These are phyloP conservation scores for Microplitis manilae DNA, from an alignment of 2,888 invertebrate genomes.

Conservation along the genomic window DNA sequence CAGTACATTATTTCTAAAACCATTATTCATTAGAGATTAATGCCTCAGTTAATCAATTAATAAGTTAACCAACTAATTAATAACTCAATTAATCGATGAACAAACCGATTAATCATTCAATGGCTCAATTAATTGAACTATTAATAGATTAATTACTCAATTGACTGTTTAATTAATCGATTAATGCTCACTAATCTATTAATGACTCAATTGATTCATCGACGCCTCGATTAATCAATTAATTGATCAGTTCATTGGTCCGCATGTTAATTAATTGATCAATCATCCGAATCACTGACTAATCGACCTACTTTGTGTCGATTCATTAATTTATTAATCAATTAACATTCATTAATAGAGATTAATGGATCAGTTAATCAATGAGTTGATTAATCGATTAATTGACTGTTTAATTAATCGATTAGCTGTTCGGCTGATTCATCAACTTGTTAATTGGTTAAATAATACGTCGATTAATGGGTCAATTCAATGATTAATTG, in stretches of 20 bases:
- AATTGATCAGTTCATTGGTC: not conserved
- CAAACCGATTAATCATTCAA: not conserved
- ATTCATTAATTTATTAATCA: too few relatives aligned
- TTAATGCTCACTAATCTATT: not conserved
- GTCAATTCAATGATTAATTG: too few relatives aligned
- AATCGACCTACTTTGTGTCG: too few relatives aligned
- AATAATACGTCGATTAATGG: not conserved
- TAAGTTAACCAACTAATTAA: not conserved
- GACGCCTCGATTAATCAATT: not conserved
- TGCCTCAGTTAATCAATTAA: not conserved
- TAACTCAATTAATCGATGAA: not conserved
- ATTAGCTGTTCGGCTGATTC: too few relatives aligned
- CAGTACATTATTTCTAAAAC: conserved; percentile 75
- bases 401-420: too few relatives aligned
- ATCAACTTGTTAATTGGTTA: too few relatives aligned
- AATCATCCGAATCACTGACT: not conserved
- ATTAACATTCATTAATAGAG: too few relatives aligned
- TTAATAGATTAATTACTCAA: not conserved
- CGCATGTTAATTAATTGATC: not conserved
- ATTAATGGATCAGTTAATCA: too few relatives aligned
- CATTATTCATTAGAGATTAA: too few relatives aligned
- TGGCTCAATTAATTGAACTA: not conserved
- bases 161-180: not conserved
- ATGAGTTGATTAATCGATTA: too few relatives aligned
- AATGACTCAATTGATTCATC: not conserved